Conservation (phyloP, 2,113 vertebrate genomes). For the Antigone vipio region DNA sequence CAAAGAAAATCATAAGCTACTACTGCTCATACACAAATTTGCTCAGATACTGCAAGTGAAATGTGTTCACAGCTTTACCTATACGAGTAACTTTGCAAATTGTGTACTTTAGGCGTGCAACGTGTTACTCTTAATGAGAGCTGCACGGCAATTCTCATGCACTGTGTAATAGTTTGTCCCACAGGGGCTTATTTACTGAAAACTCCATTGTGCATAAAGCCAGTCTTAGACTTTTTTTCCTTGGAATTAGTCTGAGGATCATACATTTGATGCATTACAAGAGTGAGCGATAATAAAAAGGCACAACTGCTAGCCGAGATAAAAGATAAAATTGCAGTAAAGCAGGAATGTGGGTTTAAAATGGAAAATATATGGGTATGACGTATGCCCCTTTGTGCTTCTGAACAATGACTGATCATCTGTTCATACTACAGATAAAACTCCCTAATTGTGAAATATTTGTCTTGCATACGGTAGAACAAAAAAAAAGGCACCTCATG, state of each 20-base stretch:
- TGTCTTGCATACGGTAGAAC: not conserved
- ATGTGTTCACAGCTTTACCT: not conserved
- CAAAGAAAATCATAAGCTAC: not conserved
- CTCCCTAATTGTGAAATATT: conserved; percentile 51
- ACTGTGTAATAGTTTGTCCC: conserved; percentile 23
- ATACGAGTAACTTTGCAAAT: not conserved
- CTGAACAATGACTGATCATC: conserved; percentile 55
- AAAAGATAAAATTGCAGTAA: conserved; percentile 39
- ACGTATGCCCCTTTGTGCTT: conserved; percentile 24
- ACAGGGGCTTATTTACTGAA: conserved; percentile 39
- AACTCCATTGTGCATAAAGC: conserved; percentile 23
- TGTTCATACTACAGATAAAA: conserved; percentile 44
- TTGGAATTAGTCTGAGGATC: conserved; percentile 30
- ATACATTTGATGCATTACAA: not conserved
- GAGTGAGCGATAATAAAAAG: not conserved
- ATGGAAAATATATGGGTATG: conserved; percentile 9
- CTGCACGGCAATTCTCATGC: conserved; percentile 6
- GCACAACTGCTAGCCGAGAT: conserved; percentile 23
- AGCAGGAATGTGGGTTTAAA: conserved; percentile 26
- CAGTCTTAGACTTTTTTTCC: conserved; percentile 7
- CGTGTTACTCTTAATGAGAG: conserved; percentile 40
- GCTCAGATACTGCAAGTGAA: not conserved
- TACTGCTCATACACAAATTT: not conserved
- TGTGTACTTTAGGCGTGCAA: conserved; percentile 14
- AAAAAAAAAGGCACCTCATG: not conserved